Evolutionary conservation across 2,888 invertebrate genomes (phyloP), one percentile per base, ranked within the genome.

Genomic region (Tetragonisca angustula): DNA sequence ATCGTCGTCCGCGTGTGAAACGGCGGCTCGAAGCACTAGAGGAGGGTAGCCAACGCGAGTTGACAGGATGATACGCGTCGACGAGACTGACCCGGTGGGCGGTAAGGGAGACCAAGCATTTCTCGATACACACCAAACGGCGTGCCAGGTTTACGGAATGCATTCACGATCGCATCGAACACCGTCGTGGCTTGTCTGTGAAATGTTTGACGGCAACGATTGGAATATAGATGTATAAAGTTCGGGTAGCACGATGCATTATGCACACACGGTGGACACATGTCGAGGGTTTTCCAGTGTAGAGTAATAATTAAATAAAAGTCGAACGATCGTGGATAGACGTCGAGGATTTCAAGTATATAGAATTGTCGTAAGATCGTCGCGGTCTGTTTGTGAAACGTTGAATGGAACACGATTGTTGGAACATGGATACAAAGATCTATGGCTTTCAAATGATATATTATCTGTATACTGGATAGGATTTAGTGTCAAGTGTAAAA

Each of bases 71-170:
- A 98, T 98, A 95, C 97, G 97, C 95, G 98, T 98, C 83, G 98
- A 98, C 95, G 98, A 98, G 95, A 97, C 97, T 90, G 98, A 98
- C 95, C 98, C 98, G 88, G 97, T 98, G 91, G 98, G 98, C 95
- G 98, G 98, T 98, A 96, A 97, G 97, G 67, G 43, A 69, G 54
- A 36, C 19, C 54, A 21, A 32, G 21, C 21, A 54, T 69, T 69
- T 52, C 27, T 69, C 36, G 65, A 43, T 67, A 75, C 43, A 52
- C 21, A 32, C 21, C 11, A 32, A 52, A 52, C 52, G 21, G 15
- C 52, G 52, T 32, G 69, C 50, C 27, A 43, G 43, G 9, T 43
- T 9, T 49, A n/a, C 24, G 67, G 43, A 70, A 70, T 54, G 43
- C n/a, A 0, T 32, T 65, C 15, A 65, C 13, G 36, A n/a, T 65